Conservation (phyloP, 35 echinoderm and acorn worm genomes). For the Amphiura filiformis region DNA sequence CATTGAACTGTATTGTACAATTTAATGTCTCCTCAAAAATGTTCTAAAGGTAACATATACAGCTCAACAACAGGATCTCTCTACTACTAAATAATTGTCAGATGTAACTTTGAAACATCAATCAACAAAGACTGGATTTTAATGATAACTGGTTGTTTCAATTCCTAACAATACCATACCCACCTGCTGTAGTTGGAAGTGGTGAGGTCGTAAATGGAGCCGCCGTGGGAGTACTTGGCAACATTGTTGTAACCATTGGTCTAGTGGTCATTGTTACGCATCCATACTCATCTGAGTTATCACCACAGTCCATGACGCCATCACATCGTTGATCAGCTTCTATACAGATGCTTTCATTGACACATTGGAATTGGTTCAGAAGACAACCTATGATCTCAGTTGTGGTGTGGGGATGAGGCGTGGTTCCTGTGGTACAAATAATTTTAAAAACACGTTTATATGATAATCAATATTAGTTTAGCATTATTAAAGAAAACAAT, state of each 20-base stretch:
- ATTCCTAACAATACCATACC: too few species aligned
- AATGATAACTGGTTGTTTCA: too few species aligned
- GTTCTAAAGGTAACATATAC: too few species aligned
- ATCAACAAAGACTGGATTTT: too few species aligned
- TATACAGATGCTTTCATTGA: slow-evolving; percentile 38
- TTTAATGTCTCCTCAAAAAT: too few species aligned
- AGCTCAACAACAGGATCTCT: too few species aligned
- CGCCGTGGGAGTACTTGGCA: not conserved
- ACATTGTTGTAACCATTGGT: not conserved
- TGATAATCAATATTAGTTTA: too few species aligned
- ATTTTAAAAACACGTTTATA: too few species aligned
- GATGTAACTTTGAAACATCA: too few species aligned
- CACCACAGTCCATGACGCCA: slow-evolving; percentile 24
- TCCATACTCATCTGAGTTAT: slow-evolving; percentile 35
- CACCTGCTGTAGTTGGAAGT: not conserved
- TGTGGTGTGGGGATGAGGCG: not conserved
- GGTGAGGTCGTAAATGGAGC: not conserved
- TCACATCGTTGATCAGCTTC: slow-evolving; percentile 27
- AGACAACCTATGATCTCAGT: not conserved
- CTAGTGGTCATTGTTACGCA: not conserved
- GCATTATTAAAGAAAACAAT: too few species aligned
- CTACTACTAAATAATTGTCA: too few species aligned
- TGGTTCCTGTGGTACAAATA: not conserved
- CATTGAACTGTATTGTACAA: too few species aligned
- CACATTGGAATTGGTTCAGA: slow-evolving; percentile 30